Conservation (phyloP, 2,888 invertebrate genomes). For the Limnephilus marmoratus region DNA sequence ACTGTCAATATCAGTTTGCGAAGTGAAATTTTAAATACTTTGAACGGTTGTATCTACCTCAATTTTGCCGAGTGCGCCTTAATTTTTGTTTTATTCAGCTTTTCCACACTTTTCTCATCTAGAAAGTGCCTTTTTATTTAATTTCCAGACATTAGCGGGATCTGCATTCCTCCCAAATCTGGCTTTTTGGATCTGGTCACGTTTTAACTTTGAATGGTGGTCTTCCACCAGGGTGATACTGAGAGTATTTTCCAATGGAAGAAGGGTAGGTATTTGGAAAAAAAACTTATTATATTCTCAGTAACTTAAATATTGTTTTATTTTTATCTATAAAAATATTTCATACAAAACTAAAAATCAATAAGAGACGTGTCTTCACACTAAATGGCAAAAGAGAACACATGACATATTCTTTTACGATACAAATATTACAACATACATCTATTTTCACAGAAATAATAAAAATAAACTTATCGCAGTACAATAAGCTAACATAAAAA, state of each 20-base stretch:
- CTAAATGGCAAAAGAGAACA: slow-evolving; percentile 42
- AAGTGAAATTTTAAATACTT: no score
- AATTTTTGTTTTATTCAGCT: no score
- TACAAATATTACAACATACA: background rate
- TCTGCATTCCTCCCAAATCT: no score
- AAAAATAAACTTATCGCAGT: background rate
- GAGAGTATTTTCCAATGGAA: background rate
- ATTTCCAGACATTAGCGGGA: no score
- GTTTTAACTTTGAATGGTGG: no score
- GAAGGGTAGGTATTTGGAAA: background rate
- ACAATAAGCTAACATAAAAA: background rate
- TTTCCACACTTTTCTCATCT: no score
- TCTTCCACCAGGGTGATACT: no score
- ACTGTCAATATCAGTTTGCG: no score
- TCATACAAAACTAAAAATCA: slow-evolving; percentile 10
- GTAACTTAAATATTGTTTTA: slow-evolving; percentile 31
- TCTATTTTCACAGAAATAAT: background rate
- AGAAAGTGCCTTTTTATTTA: no score
- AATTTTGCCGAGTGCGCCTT: no score
- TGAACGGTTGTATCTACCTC: no score
- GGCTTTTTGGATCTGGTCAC: no score
- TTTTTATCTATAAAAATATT: background rate
- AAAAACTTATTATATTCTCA: background rate
- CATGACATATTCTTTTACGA: background rate
- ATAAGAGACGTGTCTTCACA: slow-evolving; percentile 24